Evolutionary conservation across 1,140 invertebrate genomes (phyloP).

Genomic region (Piezodorus guildinii): DNA sequence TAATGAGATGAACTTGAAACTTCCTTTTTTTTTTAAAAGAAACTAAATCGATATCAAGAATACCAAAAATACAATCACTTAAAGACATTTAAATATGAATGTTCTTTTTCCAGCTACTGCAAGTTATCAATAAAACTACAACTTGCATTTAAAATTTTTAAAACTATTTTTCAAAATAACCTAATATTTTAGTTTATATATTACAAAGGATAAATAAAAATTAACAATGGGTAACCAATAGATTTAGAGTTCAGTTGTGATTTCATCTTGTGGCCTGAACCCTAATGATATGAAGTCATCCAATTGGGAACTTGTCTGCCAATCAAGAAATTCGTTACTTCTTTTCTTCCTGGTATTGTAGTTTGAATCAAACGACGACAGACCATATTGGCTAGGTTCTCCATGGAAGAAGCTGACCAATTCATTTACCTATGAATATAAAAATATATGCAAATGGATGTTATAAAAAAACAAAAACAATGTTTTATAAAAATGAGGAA

Average conservation of each 20-base stretch:
- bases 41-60: no score
- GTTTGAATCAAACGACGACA: slow-evolving; percentile 36
- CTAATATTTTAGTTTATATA: no score
- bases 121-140: no score
- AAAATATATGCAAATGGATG: background rate
- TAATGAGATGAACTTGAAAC: no score
- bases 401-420: slow-evolving; percentile 21
- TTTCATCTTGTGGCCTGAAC: slow-evolving; percentile 62
- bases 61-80: no score
- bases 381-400: slow-evolving; percentile 30
- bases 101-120: no score
- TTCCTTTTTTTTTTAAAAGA: no score
- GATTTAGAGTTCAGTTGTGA: slow-evolving; percentile 54
- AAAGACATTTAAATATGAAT: no score
- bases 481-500: background rate
- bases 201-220: background rate
- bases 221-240: background rate
- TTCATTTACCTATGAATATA: slow-evolving; percentile 20
- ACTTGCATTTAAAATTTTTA: no score
- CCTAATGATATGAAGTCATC: slow-evolving; percentile 58
- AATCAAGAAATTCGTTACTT: slow-evolving; percentile 17
- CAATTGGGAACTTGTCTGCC: slow-evolving; percentile 41
- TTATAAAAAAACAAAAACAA: background rate
- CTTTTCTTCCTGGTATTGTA: slow-evolving; percentile 27
- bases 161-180: no score